Percentiles rank a stretch among this genome's conserved stretches.
Conservation (phyloP, 2,888 invertebrate species). For the Andrena bucephala region DNA sequence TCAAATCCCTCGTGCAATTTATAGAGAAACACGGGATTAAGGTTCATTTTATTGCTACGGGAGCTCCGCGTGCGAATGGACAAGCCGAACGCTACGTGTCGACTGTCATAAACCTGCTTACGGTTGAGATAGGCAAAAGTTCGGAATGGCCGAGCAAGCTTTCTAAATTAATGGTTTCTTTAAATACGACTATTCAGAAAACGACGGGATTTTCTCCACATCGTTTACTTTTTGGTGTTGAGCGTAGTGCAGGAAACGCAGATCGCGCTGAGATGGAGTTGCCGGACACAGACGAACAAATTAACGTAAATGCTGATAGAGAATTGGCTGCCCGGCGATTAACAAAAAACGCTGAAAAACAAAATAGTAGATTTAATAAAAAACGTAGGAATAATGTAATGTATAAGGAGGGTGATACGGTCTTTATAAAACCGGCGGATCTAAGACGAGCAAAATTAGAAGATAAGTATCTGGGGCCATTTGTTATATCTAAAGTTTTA, state of each 20-base stretch:
- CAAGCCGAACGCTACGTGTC: neutral
- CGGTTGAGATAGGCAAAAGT: neutral
- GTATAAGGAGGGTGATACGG: constrained; percentile 5
- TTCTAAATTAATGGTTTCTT: neutral
- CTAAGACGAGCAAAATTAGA: constrained; percentile 4
- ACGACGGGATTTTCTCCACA: constrained; percentile 11
- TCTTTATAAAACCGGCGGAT: constrained; percentile 4
- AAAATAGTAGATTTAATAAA: neutral
- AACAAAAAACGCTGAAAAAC: neutral
- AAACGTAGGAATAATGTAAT: neutral
- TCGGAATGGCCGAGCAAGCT: constrained; percentile 9
- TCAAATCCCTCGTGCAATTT: constrained; percentile 48
- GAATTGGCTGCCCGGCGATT: neutral
- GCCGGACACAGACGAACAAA: neutral
- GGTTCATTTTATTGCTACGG: neutral
- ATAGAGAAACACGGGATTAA: constrained; percentile 35
- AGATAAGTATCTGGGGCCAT: constrained; percentile 12
- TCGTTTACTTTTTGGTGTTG: constrained; percentile 7
- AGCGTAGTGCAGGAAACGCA: neutral
- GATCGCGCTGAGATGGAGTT: neutral
- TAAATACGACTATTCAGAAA: constrained; percentile 1
- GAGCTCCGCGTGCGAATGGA: neutral
- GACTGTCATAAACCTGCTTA: constrained; percentile 7
- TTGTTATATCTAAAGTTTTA: neutral
- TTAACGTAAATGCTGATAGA: neutral